A percentile compares a stretch with the other conserved stretches of the same genome.
These are phyloP conservation scores for Amphipoea lucens DNA, from an alignment of 2,888 invertebrate species.

Conservation along the genomic window DNA sequence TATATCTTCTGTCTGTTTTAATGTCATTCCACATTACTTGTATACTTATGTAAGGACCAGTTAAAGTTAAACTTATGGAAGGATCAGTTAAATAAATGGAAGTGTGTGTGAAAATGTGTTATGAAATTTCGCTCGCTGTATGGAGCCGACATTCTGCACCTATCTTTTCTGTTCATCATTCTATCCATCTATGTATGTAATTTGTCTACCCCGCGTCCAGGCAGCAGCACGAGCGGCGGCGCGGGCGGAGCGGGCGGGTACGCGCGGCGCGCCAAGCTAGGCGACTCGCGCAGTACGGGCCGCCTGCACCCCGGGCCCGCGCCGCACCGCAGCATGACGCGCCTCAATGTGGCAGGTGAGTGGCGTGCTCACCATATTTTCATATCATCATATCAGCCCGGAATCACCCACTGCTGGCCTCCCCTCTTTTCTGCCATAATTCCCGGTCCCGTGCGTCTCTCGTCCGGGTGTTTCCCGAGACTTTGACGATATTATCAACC, in stretches of 20 bases:
- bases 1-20: neutral
- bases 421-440: neutral
- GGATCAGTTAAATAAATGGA: neutral
- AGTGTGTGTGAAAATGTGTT: neutral
- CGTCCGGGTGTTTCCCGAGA: too few relatives aligned
- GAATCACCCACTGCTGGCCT: neutral
- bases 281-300: conserved; percentile 94
- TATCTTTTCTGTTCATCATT: too few relatives aligned
- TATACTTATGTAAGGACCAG: neutral
- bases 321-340: conserved; percentile 94
- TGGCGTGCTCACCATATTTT: neutral
- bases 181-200: too few relatives aligned
- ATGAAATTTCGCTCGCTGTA: neutral
- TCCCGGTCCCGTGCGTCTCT: too few relatives aligned
- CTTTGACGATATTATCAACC: too few relatives aligned
- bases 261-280: conserved; percentile 91
- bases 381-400: neutral
- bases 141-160: too few relatives aligned
- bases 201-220: neutral
- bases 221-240: conserved; percentile 27
- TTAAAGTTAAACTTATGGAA: too few relatives aligned
- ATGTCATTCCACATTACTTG: neutral
- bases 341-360: conserved; percentile 92
- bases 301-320: conserved; percentile 93
- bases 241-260: conserved; percentile 81